A percentile compares a stretch with the other conserved stretches of the same genome.
These are phyloP conservation scores for Phyllotreta cruciferae DNA, from an alignment of 2,888 invertebrate genomes.

Conservation along the genomic window DNA sequence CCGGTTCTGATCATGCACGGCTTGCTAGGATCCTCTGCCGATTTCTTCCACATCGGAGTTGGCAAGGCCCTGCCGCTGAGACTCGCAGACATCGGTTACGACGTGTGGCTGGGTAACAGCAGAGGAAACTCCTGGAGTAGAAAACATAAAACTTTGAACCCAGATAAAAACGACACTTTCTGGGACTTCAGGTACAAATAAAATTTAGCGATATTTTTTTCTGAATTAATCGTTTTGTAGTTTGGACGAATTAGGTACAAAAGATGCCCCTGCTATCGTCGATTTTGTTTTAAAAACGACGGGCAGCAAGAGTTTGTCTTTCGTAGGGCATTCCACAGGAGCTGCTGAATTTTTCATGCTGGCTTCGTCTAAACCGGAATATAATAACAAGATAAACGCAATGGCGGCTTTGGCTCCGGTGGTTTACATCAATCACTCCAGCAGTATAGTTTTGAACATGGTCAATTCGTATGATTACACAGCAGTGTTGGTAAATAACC, in stretches of 20 bases:
- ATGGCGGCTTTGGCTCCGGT: constrained; percentile 74
- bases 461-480: constrained; percentile 10
- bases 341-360: constrained; percentile 72
- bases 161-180: constrained; percentile 25
- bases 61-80: constrained; percentile 41
- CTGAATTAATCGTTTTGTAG: constrained; percentile 57
- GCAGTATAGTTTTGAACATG: constrained; percentile 13
- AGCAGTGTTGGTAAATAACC: constrained; percentile 23
- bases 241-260: constrained; percentile 81
- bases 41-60: constrained; percentile 43
- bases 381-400: constrained; percentile 68
- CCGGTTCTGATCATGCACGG: constrained; percentile 42
- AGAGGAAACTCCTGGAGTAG: constrained; percentile 65
- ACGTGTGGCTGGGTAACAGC: constrained; percentile 58
- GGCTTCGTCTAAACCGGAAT: constrained; percentile 67
- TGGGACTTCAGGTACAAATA: constrained; percentile 39
- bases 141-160: constrained; percentile 55
- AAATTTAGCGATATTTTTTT: not conserved
- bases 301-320: constrained; percentile 68
- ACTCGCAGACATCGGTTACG: constrained; percentile 46
- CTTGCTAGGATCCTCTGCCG: constrained; percentile 39
- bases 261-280: constrained; percentile 81
- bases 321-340: constrained; percentile 83
- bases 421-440: constrained; percentile 61
- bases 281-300: constrained; percentile 70